Base-by-base conservation (phyloP, 2,888 invertebrate genomes). In the Caenorhabditis sp. region DNA sequence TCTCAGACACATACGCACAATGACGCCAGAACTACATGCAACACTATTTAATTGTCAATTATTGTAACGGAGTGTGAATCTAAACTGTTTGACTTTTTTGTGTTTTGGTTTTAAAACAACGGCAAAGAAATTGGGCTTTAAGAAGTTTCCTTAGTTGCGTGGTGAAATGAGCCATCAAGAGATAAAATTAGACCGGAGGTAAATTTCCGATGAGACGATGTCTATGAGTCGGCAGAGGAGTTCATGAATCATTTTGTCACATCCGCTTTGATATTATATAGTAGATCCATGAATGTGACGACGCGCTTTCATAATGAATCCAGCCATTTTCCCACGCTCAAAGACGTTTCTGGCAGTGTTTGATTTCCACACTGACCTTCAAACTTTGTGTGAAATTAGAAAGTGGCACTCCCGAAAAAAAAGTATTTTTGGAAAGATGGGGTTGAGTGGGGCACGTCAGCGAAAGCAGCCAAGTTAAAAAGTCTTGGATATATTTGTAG, bases 281-380 rank as follows among this genome's bases (percentile, higher is more conserved):
- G 20, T 32, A 20, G 61, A 61, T 53, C 40, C 53, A 60, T 67
- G 53, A 76, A 67, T 76, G 44, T 40, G 56, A 65, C 32, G 50
- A n/a, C 20, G 22, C 20, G 15, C 20, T 40, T 24, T 24, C 8
- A 13, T 15, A 64, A 55, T 58, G 15, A 65, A 61, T 70, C 47
- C 47, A 20, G 4, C 13, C 44, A 0, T 20, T 32, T 65, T 74
- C 74, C 65, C 74, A 65, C 74, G 74, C 58, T 65, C 51, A 18
- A 40, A 51, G 60, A 50, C 8, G 2, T 32, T 35, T 28, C 20
- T 13, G 40, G 40, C 70, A 70, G 50, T 61, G 26, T 70, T 50
- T 60, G 70, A 70, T 58, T 40, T 28, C 40, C 53, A 11, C 50
- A 22, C n/a, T 72, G 67, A 76, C 61, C 76, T 76, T 76, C 76